Conservation (phyloP, 2,797 vertebrate genomes). For the Danio choprae region DNA sequence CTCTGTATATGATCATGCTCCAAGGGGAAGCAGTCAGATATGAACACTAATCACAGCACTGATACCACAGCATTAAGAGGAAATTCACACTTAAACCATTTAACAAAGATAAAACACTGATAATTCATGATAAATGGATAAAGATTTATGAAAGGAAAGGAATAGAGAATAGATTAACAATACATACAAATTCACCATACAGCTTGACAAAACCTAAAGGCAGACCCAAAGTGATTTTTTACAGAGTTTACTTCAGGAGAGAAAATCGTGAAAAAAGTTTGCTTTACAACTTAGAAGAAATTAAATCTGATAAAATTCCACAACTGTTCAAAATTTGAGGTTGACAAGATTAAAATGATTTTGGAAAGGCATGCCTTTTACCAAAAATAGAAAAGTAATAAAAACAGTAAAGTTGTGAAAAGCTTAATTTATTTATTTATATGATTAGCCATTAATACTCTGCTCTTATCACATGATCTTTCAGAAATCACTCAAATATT, state of each 20-base stretch:
- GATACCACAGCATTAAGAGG: conserved; percentile 41
- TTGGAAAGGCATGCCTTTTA: not conserved
- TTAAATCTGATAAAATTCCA: not conserved
- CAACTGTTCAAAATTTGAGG: not conserved
- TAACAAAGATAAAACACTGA: conserved; percentile 54
- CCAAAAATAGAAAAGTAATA: too few relatives aligned
- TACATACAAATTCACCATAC: conserved; percentile 30
- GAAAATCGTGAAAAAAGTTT: not conserved
- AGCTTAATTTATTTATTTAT: too few relatives aligned
- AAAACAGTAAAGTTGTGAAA: too few relatives aligned
- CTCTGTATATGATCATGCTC: conserved; percentile 29
- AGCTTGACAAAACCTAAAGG: conserved; percentile 2
- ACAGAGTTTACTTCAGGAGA: not conserved
- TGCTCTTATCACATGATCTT: not conserved
- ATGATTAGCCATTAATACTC: too few relatives aligned
- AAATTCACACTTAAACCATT: conserved; percentile 41
- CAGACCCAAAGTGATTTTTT: not conserved
- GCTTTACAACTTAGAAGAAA: not conserved
- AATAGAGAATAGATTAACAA: conserved; percentile 28
- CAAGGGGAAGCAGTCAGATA: conserved; percentile 45
- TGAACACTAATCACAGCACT: conserved; percentile 53
- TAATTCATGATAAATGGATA: conserved; percentile 47
- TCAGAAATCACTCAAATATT: not conserved
- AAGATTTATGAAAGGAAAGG: conserved; percentile 41
- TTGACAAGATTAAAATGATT: not conserved